Conservation (phyloP, 2,888 invertebrate genomes). For the Andrena chrysosceles region DNA sequence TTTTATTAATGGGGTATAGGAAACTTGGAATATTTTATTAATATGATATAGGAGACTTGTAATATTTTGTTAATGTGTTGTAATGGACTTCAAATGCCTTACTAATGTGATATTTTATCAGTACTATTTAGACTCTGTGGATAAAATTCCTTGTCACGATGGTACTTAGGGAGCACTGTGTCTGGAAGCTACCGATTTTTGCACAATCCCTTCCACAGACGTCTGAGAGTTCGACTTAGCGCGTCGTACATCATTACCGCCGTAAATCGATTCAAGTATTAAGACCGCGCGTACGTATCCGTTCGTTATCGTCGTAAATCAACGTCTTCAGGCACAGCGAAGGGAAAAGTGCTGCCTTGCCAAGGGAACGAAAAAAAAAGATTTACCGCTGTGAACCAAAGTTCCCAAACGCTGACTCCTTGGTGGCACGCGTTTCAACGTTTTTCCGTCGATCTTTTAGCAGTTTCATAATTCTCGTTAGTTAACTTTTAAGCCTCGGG, state of each 20-base stretch:
- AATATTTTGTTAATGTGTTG: too few species aligned
- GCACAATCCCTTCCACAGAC: background rate
- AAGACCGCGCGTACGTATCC: conserved; percentile 26
- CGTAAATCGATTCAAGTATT: conserved; percentile 34
- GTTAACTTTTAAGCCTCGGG: too few species aligned
- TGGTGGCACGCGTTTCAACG: background rate
- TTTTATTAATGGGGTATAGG: too few species aligned
- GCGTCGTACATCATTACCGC: conserved; percentile 25
- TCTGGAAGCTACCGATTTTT: background rate
- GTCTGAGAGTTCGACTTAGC: conserved; percentile 11
- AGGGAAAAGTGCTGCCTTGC: background rate
- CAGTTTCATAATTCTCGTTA: background rate
- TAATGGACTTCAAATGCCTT: too few species aligned
- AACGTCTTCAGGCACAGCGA: conserved; percentile 29
- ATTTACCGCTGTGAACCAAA: background rate
- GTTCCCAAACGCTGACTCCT: background rate
- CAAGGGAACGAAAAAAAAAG: background rate
- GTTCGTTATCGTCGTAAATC: conserved; percentile 50
- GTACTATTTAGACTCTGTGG: too few species aligned
- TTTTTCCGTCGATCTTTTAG: background rate
- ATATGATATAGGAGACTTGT: too few species aligned
- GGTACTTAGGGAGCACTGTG: too few species aligned
- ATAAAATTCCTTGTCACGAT: background rate
- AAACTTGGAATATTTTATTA: too few species aligned
- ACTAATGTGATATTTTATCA: too few species aligned